These are phyloP conservation scores for Ciconia nigra DNA, from an alignment of 2,797 vertebrate genomes.

Conservation along the genomic window DNA sequence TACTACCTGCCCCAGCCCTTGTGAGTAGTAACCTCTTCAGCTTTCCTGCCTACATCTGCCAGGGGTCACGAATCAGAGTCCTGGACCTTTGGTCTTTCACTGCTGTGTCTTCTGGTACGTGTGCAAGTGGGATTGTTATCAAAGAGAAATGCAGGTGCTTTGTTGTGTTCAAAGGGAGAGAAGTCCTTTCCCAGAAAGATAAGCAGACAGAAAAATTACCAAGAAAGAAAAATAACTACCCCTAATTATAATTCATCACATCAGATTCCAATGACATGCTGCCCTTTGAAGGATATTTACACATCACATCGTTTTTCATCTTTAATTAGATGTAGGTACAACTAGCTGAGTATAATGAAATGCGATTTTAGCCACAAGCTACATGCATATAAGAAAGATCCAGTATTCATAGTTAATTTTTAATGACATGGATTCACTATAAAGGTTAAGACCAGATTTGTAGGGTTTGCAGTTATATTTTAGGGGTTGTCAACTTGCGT, in stretches of 20 bases:
- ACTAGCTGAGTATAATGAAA: background rate
- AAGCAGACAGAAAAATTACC: background rate
- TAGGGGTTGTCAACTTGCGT: background rate
- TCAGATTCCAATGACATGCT: background rate
- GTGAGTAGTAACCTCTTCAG: background rate
- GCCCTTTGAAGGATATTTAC: constrained; percentile 41
- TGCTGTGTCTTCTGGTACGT: background rate
- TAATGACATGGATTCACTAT: background rate
- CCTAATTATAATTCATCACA: background rate
- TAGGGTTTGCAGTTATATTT: background rate
- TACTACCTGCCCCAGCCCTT: background rate
- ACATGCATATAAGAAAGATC: background rate
- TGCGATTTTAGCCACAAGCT: background rate
- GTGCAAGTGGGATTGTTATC: background rate
- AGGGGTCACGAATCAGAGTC: background rate
- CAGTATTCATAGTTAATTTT: background rate
- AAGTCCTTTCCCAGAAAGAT: background rate
- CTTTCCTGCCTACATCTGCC: background rate
- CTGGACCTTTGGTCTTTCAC: background rate
- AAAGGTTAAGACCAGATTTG: constrained; percentile 9
- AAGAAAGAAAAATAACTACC: background rate
- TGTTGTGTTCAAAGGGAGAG: background rate
- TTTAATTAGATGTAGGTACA: constrained; percentile 22
- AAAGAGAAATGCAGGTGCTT: background rate
- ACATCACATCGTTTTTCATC: constrained; percentile 21